Evolutionary conservation across 1,140 invertebrate genomes (phyloP).

Genomic region (Diuraphis noxia): DNA sequence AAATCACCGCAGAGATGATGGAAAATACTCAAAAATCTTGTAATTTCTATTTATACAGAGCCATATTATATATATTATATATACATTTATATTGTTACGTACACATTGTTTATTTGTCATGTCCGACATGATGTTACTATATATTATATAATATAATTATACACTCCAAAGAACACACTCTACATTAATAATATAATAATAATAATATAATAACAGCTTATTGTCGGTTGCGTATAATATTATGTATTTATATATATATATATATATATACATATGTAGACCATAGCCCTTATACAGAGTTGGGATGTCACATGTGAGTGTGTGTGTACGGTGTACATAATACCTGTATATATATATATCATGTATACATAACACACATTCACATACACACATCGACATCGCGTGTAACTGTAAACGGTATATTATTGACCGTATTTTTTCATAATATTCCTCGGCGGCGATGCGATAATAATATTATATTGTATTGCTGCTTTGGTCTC

Average conservation of each 20-base stretch:
- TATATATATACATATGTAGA: not conserved
- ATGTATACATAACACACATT: too few species aligned
- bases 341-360: not conserved
- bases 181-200: conserved; percentile 4
- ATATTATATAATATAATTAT: conserved; percentile 6
- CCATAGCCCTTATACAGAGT: conserved; percentile 20
- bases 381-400: not conserved
- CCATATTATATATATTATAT: not conserved
- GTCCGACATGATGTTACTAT: conserved; percentile 9
- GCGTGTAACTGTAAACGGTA: conserved; percentile 22
- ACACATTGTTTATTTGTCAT: conserved; percentile 26
- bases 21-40: not conserved
- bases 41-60: not conserved
- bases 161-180: conserved; percentile 11
- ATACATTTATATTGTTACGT: not conserved
- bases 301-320: not conserved
- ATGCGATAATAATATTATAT: conserved; percentile 7
- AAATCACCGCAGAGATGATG: not conserved
- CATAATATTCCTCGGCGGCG: not conserved
- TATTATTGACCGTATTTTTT: conserved; percentile 34
- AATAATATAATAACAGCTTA: not conserved
- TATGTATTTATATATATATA: too few species aligned
- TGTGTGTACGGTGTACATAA: not conserved
- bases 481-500: not conserved
- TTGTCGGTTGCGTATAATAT: not conserved